Evolutionary conservation across 2,797 vertebrate species (phyloP), one percentile per base, ranked within the genome.

Genomic region (Ptychobarbus kaznakovi): DNA sequence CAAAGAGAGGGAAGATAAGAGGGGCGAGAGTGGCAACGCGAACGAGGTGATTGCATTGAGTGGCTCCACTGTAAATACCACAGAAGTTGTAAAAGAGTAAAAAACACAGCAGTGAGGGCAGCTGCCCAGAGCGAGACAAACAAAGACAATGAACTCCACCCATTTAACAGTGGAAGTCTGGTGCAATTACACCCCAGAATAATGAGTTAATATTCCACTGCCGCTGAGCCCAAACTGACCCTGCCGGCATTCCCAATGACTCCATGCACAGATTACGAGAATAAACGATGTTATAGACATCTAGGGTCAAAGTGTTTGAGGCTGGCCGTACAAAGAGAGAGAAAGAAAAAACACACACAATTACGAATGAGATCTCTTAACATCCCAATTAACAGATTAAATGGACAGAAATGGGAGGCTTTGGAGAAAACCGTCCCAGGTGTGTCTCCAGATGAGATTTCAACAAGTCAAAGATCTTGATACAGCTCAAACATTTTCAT

Each of bases 61-160:
- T 89, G 89, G 86, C 90, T 91, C 90, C 91, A 90, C 87, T 91
- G 88, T 92, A 91, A 92, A 92, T 92, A 91, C 92, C 90, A 85
- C 79, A 91, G 86, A 32, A 81, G 89, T 82, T 77, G 79, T 92
- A 91, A 92, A 92, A 89, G 72, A 86, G 81, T 76, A 87, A 83
- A 87, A 83, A 88, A 88, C 12, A 80, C 80, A 66, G 63, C 53
- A 63, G 61, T 13, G 56, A 86, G 68, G 58, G 82, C 86, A 25
- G 75, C 84, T 81, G 65, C 35, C 81, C 86, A 73, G 80, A 72
- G 58, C 87, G 86, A 85, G 73, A 66, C 88, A 88, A 89, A 89
- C 87, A 89, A 80, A 88, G 86, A 61, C 58, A 72, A 20, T 81
- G 75, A 66, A 80, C 86, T 82, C 83, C 84, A 68, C 83, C 84